Percentiles rank a stretch among this genome's conserved stretches.
Conservation (phyloP, 1,140 invertebrate species). For the Bombus sibiricus region DNA sequence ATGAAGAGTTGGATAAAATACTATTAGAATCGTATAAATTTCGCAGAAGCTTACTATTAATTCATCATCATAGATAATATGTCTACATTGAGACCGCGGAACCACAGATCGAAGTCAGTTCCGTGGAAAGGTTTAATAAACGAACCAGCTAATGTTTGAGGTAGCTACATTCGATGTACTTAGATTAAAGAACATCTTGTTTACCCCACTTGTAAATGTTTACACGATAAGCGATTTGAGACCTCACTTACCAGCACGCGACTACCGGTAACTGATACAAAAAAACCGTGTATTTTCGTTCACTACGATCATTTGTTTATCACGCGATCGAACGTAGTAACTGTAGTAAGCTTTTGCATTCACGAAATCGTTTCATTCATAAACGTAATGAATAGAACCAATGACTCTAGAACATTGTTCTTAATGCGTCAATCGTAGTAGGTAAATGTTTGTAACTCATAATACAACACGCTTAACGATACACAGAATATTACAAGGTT, state of each 20-base stretch:
- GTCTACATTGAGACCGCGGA: neutral
- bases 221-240: slow-evolving; percentile 73
- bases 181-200: slow-evolving; percentile 70
- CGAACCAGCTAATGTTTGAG: slow-evolving; percentile 44
- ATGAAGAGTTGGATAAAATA: neutral
- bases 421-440: neutral
- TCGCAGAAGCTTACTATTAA: neutral
- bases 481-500: neutral
- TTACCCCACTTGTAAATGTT: slow-evolving; percentile 74
- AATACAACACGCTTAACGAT: too few relatives aligned
- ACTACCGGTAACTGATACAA: slow-evolving; percentile 45
- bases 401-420: neutral
- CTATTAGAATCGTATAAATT: neutral
- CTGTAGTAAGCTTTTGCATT: slow-evolving; percentile 23
- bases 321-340: slow-evolving; percentile 1
- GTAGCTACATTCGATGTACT: slow-evolving; percentile 44
- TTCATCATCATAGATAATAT: neutral
- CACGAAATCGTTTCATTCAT: slow-evolving; percentile 29
- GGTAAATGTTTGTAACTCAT: neutral
- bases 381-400: slow-evolving; percentile 1
- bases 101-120: neutral
- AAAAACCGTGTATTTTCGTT: slow-evolving; percentile 53
- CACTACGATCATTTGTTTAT: slow-evolving; percentile 46
- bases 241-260: slow-evolving; percentile 63
- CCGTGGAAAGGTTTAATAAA: slow-evolving; percentile 51